Conservation (phyloP, 2,113 vertebrate genomes). For the Edolisoma coerulescens region DNA sequence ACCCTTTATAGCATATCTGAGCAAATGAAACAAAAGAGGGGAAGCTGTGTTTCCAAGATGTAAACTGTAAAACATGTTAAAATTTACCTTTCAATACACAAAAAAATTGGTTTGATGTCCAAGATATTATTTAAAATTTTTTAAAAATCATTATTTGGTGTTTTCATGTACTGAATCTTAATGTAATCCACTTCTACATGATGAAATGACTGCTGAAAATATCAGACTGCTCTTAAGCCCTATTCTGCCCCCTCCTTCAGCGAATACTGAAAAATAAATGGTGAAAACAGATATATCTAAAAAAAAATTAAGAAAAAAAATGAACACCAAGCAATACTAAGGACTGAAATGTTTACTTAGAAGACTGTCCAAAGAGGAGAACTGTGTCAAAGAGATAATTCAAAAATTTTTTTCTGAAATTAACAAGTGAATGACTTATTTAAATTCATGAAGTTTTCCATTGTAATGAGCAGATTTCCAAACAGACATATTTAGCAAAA, state of each 20-base stretch:
- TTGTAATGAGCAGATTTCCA: neutral
- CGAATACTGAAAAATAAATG: neutral
- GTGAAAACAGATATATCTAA: neutral
- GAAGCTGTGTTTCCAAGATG: neutral
- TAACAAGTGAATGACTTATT: neutral
- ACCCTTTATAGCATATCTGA: neutral
- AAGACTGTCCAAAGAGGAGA: neutral
- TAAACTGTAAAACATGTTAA: neutral
- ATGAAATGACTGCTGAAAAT: neutral
- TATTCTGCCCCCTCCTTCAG: neutral
- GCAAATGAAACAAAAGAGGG: neutral
- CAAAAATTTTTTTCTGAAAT: neutral
- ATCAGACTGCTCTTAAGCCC: neutral
- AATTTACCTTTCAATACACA: neutral
- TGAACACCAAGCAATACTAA: neutral
- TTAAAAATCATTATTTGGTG: neutral
- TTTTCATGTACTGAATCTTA: neutral
- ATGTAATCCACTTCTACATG: neutral
- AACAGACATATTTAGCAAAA: neutral
- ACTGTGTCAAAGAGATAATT: neutral
- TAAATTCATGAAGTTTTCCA: neutral
- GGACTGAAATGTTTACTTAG: constrained; percentile 10
- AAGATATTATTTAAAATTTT: neutral
- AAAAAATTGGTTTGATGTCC: neutral
- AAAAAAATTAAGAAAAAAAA: neutral